A percentile compares a stretch with the other conserved stretches of the same genome.
These are phyloP conservation scores for Sialia sialis DNA, from an alignment of 2,113 vertebrate species.

Conservation along the genomic window DNA sequence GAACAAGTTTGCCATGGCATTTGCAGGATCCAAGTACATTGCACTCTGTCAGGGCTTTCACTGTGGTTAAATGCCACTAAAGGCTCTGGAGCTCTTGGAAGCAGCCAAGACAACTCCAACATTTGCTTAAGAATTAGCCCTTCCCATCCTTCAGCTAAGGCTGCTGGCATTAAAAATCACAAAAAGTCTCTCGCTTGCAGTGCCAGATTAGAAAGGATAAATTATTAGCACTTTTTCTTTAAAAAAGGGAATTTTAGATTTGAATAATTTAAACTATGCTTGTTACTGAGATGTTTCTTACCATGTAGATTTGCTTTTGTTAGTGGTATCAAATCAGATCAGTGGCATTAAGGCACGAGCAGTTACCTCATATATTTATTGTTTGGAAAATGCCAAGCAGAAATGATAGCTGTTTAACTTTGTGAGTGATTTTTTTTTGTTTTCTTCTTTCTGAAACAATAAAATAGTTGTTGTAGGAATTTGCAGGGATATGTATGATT, in stretches of 20 bases:
- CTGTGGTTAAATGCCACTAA: not conserved
- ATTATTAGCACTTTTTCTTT: not conserved
- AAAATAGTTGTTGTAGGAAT: not conserved
- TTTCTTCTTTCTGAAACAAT: not conserved
- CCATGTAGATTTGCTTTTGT: not conserved
- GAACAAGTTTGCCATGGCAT: not conserved
- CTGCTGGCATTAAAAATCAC: not conserved
- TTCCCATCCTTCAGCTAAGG: not conserved
- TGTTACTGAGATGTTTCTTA: not conserved
- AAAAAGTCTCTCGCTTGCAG: not conserved
- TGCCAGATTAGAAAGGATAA: not conserved
- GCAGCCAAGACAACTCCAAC: not conserved
- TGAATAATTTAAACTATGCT: not conserved
- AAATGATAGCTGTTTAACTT: not conserved
- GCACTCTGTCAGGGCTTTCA: not conserved
- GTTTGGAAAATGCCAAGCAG: not conserved
- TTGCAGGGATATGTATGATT: not conserved
- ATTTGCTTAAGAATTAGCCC: not conserved
- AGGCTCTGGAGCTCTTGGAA: not conserved
- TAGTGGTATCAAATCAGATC: not conserved
- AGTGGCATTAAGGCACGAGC: not conserved
- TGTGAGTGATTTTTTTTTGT: not conserved
- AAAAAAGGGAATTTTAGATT: not conserved
- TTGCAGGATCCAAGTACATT: not conserved
- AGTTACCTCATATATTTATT: not conserved